Percentiles rank a stretch among this genome's conserved stretches.
Conservation (phyloP, 1,140 invertebrate species). For the Asobara japonica region DNA sequence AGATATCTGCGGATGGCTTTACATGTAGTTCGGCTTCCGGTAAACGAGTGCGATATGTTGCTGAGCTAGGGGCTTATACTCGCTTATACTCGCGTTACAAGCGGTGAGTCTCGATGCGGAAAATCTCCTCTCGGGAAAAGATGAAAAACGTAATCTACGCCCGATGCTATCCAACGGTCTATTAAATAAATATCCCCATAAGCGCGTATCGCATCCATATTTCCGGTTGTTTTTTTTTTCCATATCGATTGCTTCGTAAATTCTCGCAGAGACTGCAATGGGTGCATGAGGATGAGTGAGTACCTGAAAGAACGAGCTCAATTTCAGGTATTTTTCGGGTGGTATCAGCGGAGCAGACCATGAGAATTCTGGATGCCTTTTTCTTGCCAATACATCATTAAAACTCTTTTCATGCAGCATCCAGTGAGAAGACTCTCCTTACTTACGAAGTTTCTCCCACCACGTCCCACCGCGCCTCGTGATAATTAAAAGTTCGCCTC, state of each 20-base stretch:
- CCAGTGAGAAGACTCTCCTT: no score
- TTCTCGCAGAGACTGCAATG: neutral
- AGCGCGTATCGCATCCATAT: neutral
- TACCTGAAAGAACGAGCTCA: no score
- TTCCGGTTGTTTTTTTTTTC: neutral
- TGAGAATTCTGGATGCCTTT: no score
- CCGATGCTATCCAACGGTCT: conserved; percentile 13
- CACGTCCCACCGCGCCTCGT: no score
- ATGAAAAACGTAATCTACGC: conserved; percentile 11
- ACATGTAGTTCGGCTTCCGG: neutral
- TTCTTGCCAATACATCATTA: no score
- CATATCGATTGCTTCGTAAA: neutral
- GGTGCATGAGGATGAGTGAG: neutral
- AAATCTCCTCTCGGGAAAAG: conserved; percentile 24
- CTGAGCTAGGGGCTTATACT: conserved; percentile 16
- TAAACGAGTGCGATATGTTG: conserved; percentile 26
- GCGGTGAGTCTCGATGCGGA: conserved; percentile 18
- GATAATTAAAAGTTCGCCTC: no score
- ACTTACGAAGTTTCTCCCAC: no score
- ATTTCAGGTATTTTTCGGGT: no score
- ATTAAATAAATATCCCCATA: conserved; percentile 25
- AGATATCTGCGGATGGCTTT: conserved; percentile 14
- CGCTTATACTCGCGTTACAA: conserved; percentile 20
- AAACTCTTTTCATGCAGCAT: no score
- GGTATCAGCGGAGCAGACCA: no score